Conservation (phyloP, 2,888 invertebrate species). For the Ctena decussata region DNA sequence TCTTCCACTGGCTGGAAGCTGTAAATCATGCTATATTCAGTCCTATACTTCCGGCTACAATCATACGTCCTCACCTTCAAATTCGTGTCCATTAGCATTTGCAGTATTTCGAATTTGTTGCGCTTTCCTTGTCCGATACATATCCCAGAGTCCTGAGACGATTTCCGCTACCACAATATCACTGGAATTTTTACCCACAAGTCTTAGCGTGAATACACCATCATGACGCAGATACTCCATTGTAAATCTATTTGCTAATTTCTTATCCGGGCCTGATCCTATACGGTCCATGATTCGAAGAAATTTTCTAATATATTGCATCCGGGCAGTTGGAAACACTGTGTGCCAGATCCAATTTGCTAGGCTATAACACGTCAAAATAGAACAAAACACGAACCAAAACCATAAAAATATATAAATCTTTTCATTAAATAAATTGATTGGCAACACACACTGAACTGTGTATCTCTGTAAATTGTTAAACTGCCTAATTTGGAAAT, state of each 20-base stretch:
- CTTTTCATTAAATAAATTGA: constrained; percentile 85
- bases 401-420: constrained; percentile 87
- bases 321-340: constrained; percentile 85
- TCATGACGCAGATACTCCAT: constrained; percentile 85
- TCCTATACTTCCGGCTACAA: constrained; percentile 31
- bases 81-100: constrained; percentile 77
- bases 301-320: constrained; percentile 87
- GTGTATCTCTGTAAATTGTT: constrained; percentile 84
- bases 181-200: constrained; percentile 85
- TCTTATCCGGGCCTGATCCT: constrained; percentile 82
- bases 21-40: neutral
- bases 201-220: constrained; percentile 85
- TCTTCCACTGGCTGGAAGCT: neutral
- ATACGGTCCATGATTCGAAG: constrained; percentile 87
- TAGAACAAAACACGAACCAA: constrained; percentile 85
- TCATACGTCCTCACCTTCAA: constrained; percentile 83
- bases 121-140: constrained; percentile 83
- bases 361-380: constrained; percentile 83
- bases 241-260: constrained; percentile 85
- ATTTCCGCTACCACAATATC: constrained; percentile 86
- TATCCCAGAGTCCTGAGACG: constrained; percentile 85
- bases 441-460: constrained; percentile 83
- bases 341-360: constrained; percentile 85
- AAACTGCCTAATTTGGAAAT: constrained; percentile 85
- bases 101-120: constrained; percentile 79